Evolutionary conservation across 2,797 vertebrate genomes (phyloP).

Genomic region (Parauchenoglanis ngamensis): DNA sequence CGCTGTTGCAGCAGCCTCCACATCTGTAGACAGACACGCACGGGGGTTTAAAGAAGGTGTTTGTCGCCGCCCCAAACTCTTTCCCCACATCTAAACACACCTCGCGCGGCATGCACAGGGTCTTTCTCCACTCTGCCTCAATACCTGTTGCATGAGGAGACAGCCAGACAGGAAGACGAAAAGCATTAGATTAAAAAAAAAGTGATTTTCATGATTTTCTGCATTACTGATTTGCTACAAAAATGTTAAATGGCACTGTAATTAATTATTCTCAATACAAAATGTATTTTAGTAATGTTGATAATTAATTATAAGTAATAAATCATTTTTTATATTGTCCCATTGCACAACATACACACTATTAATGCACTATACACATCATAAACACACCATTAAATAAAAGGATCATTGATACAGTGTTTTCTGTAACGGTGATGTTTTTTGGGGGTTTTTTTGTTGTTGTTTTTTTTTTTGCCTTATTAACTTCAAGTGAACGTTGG

Average conservation of each 20-base stretch:
- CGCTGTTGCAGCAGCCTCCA: conserved; percentile 98
- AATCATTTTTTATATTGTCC: neutral
- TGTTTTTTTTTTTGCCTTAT: too few species aligned
- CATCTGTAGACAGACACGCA: conserved; percentile 99
- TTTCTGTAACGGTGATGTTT: neutral
- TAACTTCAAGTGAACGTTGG: neutral
- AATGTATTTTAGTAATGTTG: neutral
- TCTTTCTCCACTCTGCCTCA: conserved; percentile 97
- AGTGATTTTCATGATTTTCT: neutral
- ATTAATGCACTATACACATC: neutral
- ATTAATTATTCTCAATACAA: neutral
- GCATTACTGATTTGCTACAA: neutral
- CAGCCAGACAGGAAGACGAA: conserved; percentile 47
- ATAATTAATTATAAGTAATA: too few species aligned
- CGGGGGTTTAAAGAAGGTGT: conserved; percentile 99
- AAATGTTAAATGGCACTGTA: neutral
- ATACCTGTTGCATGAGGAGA: conserved; percentile 84
- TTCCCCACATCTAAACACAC: conserved; percentile 98
- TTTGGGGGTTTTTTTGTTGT: too few species aligned
- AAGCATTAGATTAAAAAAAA: conserved; percentile 38
- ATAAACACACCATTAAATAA: neutral
- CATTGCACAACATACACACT: neutral
- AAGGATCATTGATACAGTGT: neutral
- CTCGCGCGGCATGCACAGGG: conserved; percentile 94
- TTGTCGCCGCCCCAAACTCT: conserved; percentile 96